Percentiles rank a stretch among this genome's conserved stretches.
These are phyloP conservation scores for Eptatretus burgeri DNA, from an alignment of 2,113 vertebrate genomes.

Conservation along the genomic window DNA sequence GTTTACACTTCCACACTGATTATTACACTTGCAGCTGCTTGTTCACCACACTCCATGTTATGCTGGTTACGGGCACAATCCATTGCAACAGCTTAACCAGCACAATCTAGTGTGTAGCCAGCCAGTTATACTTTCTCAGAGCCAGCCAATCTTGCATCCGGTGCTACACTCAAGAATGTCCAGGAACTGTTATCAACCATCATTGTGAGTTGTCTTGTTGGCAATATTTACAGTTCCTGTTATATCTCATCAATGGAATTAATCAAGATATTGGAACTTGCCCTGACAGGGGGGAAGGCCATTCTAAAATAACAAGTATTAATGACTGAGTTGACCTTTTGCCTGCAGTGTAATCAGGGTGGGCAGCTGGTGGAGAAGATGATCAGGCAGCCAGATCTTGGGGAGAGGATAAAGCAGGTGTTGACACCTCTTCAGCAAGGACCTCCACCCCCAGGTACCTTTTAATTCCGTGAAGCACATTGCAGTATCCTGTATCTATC, in stretches of 20 bases:
- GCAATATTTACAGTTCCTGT: background rate
- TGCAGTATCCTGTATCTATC: background rate
- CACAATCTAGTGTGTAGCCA: no score
- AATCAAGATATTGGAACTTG: background rate
- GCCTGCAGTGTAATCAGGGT: conserved; percentile 15
- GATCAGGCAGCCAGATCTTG: conserved; percentile 59
- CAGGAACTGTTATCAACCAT: conserved; percentile 69
- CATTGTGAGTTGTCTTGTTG: conserved; percentile 24
- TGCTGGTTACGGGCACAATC: no score
- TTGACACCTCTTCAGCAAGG: conserved; percentile 26
- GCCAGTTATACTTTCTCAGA: no score
- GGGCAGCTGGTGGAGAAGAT: conserved; percentile 49
- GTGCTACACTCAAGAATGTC: conserved; percentile 30
- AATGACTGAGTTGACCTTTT: background rate
- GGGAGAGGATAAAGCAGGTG: conserved; percentile 58
- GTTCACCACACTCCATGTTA: no score
- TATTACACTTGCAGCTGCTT: no score
- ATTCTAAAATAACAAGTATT: background rate
- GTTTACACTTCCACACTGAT: no score
- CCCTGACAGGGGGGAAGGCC: background rate
- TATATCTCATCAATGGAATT: background rate
- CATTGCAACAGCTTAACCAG: no score
- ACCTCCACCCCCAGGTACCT: conserved; percentile 2
- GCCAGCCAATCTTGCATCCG: conserved; percentile 17
- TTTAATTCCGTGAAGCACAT: background rate